Evolutionary conservation across 2,797 vertebrate species (phyloP), one percentile per base, ranked within the genome.

Genomic region (Brachymystax lenok): DNA sequence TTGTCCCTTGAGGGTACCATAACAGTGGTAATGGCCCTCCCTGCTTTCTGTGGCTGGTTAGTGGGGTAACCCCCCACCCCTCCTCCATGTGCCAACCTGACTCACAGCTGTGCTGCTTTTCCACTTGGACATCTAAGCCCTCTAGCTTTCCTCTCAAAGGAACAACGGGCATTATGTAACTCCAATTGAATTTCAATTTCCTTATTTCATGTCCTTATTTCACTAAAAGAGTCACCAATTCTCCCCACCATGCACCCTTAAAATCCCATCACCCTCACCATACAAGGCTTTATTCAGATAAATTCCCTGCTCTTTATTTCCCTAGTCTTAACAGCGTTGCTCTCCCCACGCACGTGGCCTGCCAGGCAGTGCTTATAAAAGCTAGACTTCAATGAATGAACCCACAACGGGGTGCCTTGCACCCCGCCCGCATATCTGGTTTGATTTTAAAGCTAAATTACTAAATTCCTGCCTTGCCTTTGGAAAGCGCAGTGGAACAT

Each of bases 141-240:
- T 89, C 85, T 90, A 90, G 90, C 88, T 89, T 92, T 91, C 82
- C 88, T 85, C 92, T 92, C 91, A 91, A 90, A 93, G 88, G 86
- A 91, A 88, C 84, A 87, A 88, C 84, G 88, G 87, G 88, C 89
- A 92, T 93, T 92, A 94, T 93, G 90, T 94, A 92, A 94, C 93
- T 91, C 79, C 87, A 87, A 90, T 91, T 94, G 91, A 94, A 94
- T 94, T 93, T 92, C 91, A 93, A 91, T 93, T 92, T 91, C 90
- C n/a, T n/a, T n/a, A n/a, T n/a, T n/a, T n/a, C 85, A 86, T 87
- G 86, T 86, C 87, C 80, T 80, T 79, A 88, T 91, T 92, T 90
- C 83, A 88, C 88, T 88, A 87, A 69, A 81, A 86, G 76, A 79
- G 73, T 73, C 68, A 14, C 56, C 56, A 52, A 70, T 75, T 74